Evolutionary conservation across 2,888 invertebrate species (phyloP), one percentile per base, ranked within the genome.

Genomic region (Anthophora plumipes): DNA sequence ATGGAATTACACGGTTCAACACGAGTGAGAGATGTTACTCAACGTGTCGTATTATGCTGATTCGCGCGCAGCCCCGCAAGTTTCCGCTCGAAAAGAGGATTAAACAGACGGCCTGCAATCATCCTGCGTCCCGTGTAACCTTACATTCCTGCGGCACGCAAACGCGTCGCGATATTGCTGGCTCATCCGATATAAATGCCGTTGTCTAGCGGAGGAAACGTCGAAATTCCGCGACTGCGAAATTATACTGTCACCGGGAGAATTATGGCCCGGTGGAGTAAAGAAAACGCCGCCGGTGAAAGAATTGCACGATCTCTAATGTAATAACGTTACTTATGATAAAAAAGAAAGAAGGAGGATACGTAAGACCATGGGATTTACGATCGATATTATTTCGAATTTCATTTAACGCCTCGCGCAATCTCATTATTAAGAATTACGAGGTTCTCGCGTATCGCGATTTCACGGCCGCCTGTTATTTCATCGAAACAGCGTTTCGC

Each of bases 171-270:
- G 41, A 12, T 22, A 77, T 11, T 48, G 72, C 73, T 60, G 6
- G 20, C 61, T 77, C 82, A 76, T 37, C 12, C 54, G 41, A 68
- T 39, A 59, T 69, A 68, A 80, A 76, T 60, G 43, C 12, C 25
- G 12, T n/a, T n/a, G 20, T 8, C n/a, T 11, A 12, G n/a, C n/a
- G 12, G 48, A 22, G 31, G 54, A 60, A 74, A 52, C 37, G 14
- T 52, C 22, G 46, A 76, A 76, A 79, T 76, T 59, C 61, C 69
- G 41, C 11, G 12, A 41, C 20, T 50, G 22, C 3, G 54, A 63
- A 71, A 80, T 71, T 68, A 68, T 48, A 71, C 46, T 46, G 66
- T 50, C 54, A 61, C 31, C 4, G 12, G 48, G 52, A 25, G 41
- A 72, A 71, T 64, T 43, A 60, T 22, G 25, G 37, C 1, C 12